These are phyloP conservation scores for Temnopleurus reevesii DNA, from an alignment of 53 echinoderm and acorn worm species.

Conservation along the genomic window DNA sequence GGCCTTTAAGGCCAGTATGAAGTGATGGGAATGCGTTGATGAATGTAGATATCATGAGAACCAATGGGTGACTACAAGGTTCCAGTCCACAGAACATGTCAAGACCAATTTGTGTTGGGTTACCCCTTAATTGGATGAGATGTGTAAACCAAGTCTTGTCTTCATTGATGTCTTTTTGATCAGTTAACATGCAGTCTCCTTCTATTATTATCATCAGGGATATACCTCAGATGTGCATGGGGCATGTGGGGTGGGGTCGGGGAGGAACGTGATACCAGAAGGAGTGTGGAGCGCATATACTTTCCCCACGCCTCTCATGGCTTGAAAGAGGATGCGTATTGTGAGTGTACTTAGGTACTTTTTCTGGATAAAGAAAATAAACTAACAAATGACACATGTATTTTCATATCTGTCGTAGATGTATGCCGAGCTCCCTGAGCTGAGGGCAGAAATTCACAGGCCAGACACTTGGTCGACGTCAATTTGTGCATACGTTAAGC, in stretches of 20 bases:
- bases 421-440: too few species aligned
- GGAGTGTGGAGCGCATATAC: neutral
- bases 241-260: neutral
- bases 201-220: neutral
- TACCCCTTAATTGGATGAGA: neutral
- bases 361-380: too few species aligned
- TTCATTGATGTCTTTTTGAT: slow-evolving; percentile 39
- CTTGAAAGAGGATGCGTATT: too few species aligned
- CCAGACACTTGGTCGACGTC: too few species aligned
- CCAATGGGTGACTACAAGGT: neutral
- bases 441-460: too few species aligned
- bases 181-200: slow-evolving; percentile 23
- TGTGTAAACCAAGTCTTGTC: neutral
- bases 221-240: neutral
- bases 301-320: too few species aligned
- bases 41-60: neutral
- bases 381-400: too few species aligned
- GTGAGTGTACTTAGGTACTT: too few species aligned
- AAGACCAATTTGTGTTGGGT: slow-evolving; percentile 8
- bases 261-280: neutral
- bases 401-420: too few species aligned
- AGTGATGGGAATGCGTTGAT: neutral
- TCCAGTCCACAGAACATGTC: slow-evolving; percentile 31
- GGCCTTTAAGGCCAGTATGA: too few species aligned
- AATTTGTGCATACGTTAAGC: too few species aligned